These are phyloP conservation scores for Fistularia commersonii DNA, from an alignment of 2,797 vertebrate genomes.

Conservation along the genomic window DNA sequence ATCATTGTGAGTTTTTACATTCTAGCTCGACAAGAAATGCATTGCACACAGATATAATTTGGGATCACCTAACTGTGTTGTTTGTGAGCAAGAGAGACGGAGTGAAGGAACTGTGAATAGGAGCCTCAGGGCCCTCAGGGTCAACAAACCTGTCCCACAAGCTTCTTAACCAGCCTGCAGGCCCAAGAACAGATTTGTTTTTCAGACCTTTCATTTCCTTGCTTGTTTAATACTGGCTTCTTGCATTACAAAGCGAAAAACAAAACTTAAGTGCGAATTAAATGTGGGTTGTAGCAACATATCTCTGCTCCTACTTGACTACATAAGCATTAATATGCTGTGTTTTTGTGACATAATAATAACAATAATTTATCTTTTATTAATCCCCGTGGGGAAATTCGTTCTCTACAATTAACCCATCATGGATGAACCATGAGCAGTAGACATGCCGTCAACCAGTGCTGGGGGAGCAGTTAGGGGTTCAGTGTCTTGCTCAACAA, in stretches of 20 bases:
- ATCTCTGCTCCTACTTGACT: slow-evolving; percentile 4
- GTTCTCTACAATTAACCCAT: too few relatives aligned
- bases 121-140: slow-evolving; percentile 51
- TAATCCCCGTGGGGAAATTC: too few relatives aligned
- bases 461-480: too few relatives aligned
- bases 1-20: slow-evolving; percentile 13
- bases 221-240: slow-evolving; percentile 45
- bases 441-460: too few relatives aligned
- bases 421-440: too few relatives aligned
- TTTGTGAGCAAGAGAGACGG: slow-evolving; percentile 25
- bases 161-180: slow-evolving; percentile 36
- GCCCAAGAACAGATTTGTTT: slow-evolving; percentile 56
- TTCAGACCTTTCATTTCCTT: slow-evolving; percentile 57
- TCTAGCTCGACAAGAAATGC: background rate
- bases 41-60: slow-evolving; percentile 3
- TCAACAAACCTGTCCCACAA: slow-evolving; percentile 65
- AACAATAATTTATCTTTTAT: too few relatives aligned
- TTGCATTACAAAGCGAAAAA: slow-evolving; percentile 34
- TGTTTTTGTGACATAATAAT: slow-evolving; percentile 1
- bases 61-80: slow-evolving; percentile 26
- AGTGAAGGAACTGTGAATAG: slow-evolving; percentile 23
- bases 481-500: too few relatives aligned
- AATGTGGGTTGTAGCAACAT: background rate
- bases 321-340: background rate
- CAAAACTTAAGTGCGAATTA: slow-evolving; percentile 12